Evolutionary conservation across 1,140 invertebrate species (phyloP).

Genomic region (Euwallacea similis): DNA sequence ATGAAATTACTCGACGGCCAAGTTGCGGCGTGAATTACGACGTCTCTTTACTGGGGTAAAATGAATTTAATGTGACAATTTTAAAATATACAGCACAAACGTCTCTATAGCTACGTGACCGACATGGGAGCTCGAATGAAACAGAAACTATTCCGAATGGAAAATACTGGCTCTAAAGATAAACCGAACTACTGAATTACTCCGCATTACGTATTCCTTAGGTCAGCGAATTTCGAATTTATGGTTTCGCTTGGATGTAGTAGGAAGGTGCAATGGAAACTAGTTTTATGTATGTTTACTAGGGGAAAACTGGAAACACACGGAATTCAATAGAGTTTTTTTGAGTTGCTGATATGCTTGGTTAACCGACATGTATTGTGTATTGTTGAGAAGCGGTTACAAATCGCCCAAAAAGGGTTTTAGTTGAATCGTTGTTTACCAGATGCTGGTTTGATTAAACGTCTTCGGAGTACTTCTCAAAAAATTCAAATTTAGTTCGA

Average conservation of each 20-base stretch:
- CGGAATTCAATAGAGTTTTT: too few species aligned
- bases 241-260: not conserved
- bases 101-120: conserved; percentile 27
- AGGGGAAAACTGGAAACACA: too few species aligned
- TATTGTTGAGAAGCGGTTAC: too few species aligned
- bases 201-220: conserved; percentile 4
- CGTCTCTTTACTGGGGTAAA: conserved; percentile 21
- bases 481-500: too few species aligned
- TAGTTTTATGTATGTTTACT: too few species aligned
- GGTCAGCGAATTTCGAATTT: conserved; percentile 6
- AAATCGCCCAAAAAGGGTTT: too few species aligned
- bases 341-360: too few species aligned
- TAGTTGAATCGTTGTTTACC: too few species aligned
- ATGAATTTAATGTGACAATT: conserved; percentile 38
- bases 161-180: conserved; percentile 8
- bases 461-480: too few species aligned
- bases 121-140: conserved; percentile 10
- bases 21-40: conserved; percentile 36
- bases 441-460: too few species aligned
- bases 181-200: conserved; percentile 8
- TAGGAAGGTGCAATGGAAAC: not conserved
- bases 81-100: conserved; percentile 33
- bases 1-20: conserved; percentile 35
- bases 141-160: conserved; percentile 13
- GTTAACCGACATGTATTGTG: too few species aligned